Percentiles rank a stretch among this genome's conserved stretches.
phyloP scores from a whole-genome alignment of 2,113 vertebrate species.

The Cyrtonyx montezumae region DNA sequence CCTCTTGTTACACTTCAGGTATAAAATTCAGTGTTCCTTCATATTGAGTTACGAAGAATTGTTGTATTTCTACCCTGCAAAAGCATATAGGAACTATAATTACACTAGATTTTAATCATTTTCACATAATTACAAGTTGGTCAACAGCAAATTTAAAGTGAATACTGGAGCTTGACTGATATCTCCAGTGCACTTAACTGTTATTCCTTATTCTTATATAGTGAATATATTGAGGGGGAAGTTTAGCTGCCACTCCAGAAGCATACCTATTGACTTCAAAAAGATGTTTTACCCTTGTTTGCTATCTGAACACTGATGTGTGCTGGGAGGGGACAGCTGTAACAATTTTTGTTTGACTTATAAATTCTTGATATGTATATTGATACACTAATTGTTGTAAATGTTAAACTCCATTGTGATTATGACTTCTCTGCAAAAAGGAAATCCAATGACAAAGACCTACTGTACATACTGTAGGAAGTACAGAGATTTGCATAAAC shows the following conservation, averaged over 20 bases:
- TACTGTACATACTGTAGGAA: background rate
- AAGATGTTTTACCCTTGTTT: background rate
- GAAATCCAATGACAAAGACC: background rate
- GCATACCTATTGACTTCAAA: background rate
- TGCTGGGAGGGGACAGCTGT: background rate
- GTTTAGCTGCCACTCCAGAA: background rate
- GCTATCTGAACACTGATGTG: background rate
- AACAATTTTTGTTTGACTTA: background rate
- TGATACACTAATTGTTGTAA: background rate
- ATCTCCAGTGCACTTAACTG: background rate
- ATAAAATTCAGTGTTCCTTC: background rate
- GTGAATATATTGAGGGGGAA: background rate
- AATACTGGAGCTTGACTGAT: background rate
- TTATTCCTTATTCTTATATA: background rate
- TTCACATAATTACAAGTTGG: background rate
- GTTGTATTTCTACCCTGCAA: background rate
- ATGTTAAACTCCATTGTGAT: background rate
- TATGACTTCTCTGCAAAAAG: background rate
- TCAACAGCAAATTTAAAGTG: background rate
- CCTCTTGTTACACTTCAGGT: background rate
- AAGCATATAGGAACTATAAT: background rate
- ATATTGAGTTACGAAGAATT: conserved; percentile 12
- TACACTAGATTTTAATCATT: conserved; percentile 3
- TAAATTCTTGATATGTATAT: background rate
- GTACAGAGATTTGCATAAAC: background rate